Base-by-base conservation (phyloP, 2,888 invertebrate genomes). In the Notodonta dromedarius region DNA sequence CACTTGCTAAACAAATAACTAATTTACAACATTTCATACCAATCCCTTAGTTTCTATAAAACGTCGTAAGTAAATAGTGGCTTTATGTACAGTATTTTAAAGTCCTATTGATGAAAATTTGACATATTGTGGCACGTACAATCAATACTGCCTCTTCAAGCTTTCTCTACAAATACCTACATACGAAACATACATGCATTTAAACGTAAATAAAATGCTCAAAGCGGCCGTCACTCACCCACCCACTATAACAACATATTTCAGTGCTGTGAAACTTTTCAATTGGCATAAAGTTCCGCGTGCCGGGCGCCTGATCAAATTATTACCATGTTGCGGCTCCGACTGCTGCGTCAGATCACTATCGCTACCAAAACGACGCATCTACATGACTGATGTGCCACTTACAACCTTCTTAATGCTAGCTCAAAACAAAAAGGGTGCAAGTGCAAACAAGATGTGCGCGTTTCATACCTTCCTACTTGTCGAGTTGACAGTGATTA, bases 281-380 rank as follows among this genome's bases (percentile, higher is more conserved):
- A 74, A 89, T 91, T 90, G 89, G 85, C 85, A 87, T 84, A 85
- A 87, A 91, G 86, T 89, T 89, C 77, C 81, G 74, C 83, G 78
- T 83, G 76, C 80, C 78, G 82, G 84, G 87, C 84, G 85, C 84
- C 83, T 92, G 90, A 92, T 93, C 91, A 90, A 93, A 92, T 93
- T 92, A 93, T 91, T 89, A 86, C 88, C 86, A 84, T 88, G 89
- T 89, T 89, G 89, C 86, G 87, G 89, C 79, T 80, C 74, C 81
- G 60, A 83, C 84, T 85, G 79, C 78, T 75, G 77, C 79, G 82
- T 83, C 82, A 79, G 76, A 85, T 84, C 83, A 77, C 65, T 73
- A 71, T 62, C 71, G 73, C 69, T 65, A 64, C 61, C 76, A 75
- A 82, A 88, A 75, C 73, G 82, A 73, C 82, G 16, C 79, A 86